phyloP scores from a whole-genome alignment of 23 tunicate species.

The Trididemnum clinides region DNA sequence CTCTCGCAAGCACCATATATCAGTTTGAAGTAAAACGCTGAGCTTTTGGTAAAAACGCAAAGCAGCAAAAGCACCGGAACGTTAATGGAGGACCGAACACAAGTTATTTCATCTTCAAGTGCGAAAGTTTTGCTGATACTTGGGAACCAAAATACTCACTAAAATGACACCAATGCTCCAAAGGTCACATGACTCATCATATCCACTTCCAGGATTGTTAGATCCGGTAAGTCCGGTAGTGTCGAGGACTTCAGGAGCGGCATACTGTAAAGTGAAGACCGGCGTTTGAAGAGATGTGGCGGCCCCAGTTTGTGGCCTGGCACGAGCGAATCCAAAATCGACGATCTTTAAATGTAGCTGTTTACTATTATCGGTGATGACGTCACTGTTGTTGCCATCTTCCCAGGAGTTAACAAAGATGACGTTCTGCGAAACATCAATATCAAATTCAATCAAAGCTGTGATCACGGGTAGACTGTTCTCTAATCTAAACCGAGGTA shows the following conservation, averaged over 20 bases:
- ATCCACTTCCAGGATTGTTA: slow-evolving; percentile 34
- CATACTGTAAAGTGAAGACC: slow-evolving; percentile 91
- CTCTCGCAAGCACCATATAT: too few relatives aligned
- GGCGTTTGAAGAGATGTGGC: slow-evolving; percentile 75
- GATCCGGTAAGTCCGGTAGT: slow-evolving; percentile 27
- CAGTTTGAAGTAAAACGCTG: too few relatives aligned
- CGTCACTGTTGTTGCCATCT: slow-evolving; percentile 22
- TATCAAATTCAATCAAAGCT: too few relatives aligned
- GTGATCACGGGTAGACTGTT: too few relatives aligned
- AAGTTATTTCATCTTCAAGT: too few relatives aligned
- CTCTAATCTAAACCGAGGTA: too few relatives aligned
- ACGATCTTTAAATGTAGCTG: slow-evolving; percentile 75
- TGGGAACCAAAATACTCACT: slow-evolving; percentile 51
- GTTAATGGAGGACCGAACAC: neutral
- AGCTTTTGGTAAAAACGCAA: neutral
- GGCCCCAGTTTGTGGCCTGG: slow-evolving; percentile 38
- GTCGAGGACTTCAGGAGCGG: slow-evolving; percentile 93
- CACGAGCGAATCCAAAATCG: slow-evolving; percentile 90
- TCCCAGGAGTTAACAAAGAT: slow-evolving; percentile 51
- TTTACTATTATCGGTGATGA: neutral
- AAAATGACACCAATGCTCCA: slow-evolving; percentile 96
- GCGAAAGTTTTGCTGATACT: too few relatives aligned
- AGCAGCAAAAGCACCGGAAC: neutral
- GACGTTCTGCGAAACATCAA: slow-evolving; percentile 59
- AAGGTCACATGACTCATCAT: slow-evolving; percentile 91